Percentiles rank a stretch among this genome's conserved stretches.
Evolutionary conservation across 2,113 vertebrate species (phyloP).

Genomic region (Sander vitreus): DNA sequence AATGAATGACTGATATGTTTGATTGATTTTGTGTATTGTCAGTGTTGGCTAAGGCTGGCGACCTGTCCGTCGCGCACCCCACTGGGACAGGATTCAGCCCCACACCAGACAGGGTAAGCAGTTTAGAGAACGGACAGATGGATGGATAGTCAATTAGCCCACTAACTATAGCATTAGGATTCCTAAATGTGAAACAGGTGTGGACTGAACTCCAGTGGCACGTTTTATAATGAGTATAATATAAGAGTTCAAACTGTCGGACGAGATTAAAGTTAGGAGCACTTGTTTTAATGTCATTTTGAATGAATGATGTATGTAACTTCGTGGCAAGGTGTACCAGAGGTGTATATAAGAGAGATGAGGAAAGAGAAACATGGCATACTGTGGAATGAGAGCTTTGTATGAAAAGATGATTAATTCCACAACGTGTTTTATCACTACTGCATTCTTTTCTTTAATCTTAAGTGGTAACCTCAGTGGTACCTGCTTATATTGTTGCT

Average conservation of each 20-base stretch:
- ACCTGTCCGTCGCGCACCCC: neutral
- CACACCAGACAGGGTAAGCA: neutral
- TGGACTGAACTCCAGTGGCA: neutral
- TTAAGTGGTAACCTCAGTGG: neutral
- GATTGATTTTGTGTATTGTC: neutral
- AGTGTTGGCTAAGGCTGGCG: neutral
- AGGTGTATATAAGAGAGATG: neutral
- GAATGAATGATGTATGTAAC: neutral
- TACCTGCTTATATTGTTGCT: neutral
- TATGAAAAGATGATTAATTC: neutral
- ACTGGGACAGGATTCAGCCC: constrained; percentile 6
- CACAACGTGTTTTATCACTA: neutral
- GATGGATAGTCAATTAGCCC: neutral
- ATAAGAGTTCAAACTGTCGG: neutral
- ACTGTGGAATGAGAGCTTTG: neutral
- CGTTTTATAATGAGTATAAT: too few relatives aligned
- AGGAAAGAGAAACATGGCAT: neutral
- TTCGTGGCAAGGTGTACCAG: neutral
- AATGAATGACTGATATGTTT: neutral
- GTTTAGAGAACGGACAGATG: neutral
- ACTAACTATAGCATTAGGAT: neutral
- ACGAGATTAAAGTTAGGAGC: too few relatives aligned
- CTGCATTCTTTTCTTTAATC: neutral
- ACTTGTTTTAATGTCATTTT: neutral
- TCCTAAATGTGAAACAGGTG: neutral